Base-by-base conservation (phyloP, 2,888 invertebrate genomes). In the Mythimna loreyi region DNA sequence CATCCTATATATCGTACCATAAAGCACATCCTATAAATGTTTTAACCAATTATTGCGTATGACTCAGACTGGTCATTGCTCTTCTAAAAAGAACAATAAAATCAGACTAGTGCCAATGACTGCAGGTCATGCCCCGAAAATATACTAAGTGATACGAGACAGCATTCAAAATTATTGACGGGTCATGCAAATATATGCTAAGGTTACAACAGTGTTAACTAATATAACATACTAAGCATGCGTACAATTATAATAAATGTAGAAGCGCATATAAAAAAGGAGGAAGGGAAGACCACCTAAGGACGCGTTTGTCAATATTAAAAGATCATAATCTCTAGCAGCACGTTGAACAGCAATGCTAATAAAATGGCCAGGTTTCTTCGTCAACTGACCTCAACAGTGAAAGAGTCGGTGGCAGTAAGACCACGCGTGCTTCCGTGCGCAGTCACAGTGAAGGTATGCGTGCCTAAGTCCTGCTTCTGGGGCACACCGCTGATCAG, bases 401-500 rank as follows among this genome's bases (percentile, higher is more conserved):
- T 96, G 88, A 98, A 97, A 58, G 97, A 96, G 90, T 98, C 97
- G 58, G 96, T 96, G 72, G 97, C 97, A 59, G 95, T 96, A 58
- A 95, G 94, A 25, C 96, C 94, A 19, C 90, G 94, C 16, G 96
- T 96, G 71, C 88, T 89, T 0, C 95, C 95, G 70, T 93, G 93
- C 9, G 96, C 97, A 70, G 96, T 97, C 68, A 97, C 96, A 25
- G 94, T 96, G 83, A 97, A 95, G 77, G 97, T 96, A 88, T 97
- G 96, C 59, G 96, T 95, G 61, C 98, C 98, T 16, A 97, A 90
- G 89, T 98, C 97, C 70, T 96, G 96, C 63, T 94, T 92, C 79
- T 97, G 95, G 0, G 98, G 98, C 65, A 98, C 96, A 23, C 98
- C 98, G 91, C 97, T 97, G 87, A 98, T 96, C 67, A 97, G 95